A percentile compares a stretch with the other conserved stretches of the same genome.
phyloP scores from a whole-genome alignment of 2,888 invertebrate genomes.

The Lutraria lutraria region DNA sequence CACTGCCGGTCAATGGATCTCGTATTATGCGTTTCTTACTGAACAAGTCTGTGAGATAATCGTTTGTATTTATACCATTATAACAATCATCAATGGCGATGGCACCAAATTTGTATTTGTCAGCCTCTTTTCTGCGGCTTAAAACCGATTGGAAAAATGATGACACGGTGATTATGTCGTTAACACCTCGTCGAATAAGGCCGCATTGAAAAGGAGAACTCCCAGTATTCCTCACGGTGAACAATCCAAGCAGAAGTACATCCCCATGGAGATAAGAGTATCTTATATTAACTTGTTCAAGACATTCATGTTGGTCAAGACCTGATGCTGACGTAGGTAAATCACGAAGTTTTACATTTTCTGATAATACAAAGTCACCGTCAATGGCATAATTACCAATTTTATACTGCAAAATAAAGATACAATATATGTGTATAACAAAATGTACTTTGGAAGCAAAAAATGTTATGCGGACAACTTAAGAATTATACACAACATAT shows the following conservation, averaged over 20 bases:
- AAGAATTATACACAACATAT: no score
- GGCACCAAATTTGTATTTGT: conserved; percentile 68
- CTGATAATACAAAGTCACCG: not conserved
- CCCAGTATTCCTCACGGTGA: conserved; percentile 70
- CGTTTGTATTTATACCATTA: conserved; percentile 70
- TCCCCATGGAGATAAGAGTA: conserved; percentile 74
- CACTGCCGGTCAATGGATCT: conserved; percentile 55
- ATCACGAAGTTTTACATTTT: no score
- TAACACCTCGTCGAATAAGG: conserved; percentile 56
- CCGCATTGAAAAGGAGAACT: conserved; percentile 68
- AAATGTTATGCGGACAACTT: no score
- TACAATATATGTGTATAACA: not conserved
- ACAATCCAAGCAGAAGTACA: conserved; percentile 73
- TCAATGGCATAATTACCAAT: conserved; percentile 17
- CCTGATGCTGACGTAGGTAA: conserved; percentile 55
- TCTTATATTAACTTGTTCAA: conserved; percentile 49
- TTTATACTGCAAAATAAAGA: conserved; percentile 11
- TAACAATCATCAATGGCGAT: conserved; percentile 79
- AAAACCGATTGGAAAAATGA: conserved; percentile 71
- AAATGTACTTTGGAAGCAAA: not conserved
- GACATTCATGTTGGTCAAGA: conserved; percentile 59
- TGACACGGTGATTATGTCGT: conserved; percentile 73
- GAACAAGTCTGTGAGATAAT: conserved; percentile 67
- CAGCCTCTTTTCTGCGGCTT: conserved; percentile 37
- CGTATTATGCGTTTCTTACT: conserved; percentile 60